phyloP scores from a whole-genome alignment of 2,888 invertebrate species.

The Eucera pruinosa region DNA sequence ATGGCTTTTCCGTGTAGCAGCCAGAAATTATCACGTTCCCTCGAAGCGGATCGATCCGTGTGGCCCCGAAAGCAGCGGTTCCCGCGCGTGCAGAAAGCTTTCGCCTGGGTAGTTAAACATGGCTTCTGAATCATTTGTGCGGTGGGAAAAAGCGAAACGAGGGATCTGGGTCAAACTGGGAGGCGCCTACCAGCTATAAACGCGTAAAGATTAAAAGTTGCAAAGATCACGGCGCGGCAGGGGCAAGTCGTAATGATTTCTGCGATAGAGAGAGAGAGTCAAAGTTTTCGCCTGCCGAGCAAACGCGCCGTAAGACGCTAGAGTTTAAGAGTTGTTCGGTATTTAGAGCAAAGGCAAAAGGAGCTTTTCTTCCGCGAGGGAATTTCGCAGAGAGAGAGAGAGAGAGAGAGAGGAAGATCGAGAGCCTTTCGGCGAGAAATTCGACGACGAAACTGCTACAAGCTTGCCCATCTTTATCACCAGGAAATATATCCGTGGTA shows the following conservation, averaged over 20 bases:
- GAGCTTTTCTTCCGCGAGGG: background rate
- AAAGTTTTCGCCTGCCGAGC: too few relatives aligned
- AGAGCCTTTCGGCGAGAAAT: background rate
- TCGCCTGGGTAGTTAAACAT: too few relatives aligned
- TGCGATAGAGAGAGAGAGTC: too few relatives aligned
- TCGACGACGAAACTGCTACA: background rate
- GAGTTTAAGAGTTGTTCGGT: background rate
- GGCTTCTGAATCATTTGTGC: too few relatives aligned
- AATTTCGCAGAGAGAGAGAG: background rate
- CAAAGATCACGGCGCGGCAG: too few relatives aligned
- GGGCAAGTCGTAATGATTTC: too few relatives aligned
- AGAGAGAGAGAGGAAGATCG: background rate
- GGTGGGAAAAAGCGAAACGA: too few relatives aligned
- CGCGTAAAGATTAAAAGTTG: too few relatives aligned
- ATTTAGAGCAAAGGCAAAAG: background rate
- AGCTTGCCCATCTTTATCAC: background rate
- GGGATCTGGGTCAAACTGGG: too few relatives aligned
- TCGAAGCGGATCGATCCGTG: constrained; percentile 2
- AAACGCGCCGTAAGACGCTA: background rate
- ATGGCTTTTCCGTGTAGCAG: constrained; percentile 19
- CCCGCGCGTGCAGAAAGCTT: constrained; percentile 1
- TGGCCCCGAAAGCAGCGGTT: background rate
- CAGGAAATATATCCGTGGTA: background rate
- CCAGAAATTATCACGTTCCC: constrained; percentile 22
- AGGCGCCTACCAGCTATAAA: too few relatives aligned